Evolutionary conservation across 1,140 invertebrate species (phyloP).

Genomic region (Rhizoglyphus robini): DNA sequence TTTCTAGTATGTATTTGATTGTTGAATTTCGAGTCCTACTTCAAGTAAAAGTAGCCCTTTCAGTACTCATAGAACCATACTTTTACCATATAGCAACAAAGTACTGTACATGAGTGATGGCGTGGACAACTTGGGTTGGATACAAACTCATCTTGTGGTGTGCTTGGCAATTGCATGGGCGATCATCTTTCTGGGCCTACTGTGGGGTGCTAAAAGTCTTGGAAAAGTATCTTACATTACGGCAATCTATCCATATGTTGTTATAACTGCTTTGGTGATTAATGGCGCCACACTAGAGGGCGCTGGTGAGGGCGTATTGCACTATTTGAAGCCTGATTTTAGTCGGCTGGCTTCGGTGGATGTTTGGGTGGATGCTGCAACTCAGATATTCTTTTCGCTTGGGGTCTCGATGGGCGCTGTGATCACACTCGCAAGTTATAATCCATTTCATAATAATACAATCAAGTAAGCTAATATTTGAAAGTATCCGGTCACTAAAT

Average conservation of each 20-base stretch:
- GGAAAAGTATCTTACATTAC: too few species aligned
- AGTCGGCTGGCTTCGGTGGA: constrained; percentile 45
- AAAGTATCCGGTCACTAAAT: background rate
- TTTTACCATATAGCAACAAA: constrained; percentile 30
- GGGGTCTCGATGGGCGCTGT: constrained; percentile 39
- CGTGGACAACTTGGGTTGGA: constrained; percentile 61
- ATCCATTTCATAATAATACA: constrained; percentile 36
- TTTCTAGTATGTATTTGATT: background rate
- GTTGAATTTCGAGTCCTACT: background rate
- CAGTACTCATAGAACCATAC: too few species aligned
- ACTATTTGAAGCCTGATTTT: constrained; percentile 72
- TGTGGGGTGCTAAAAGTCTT: constrained; percentile 70
- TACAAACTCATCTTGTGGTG: constrained; percentile 87
- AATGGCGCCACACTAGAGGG: constrained; percentile 76
- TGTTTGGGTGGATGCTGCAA: constrained; percentile 33
- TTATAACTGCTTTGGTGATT: constrained; percentile 86
- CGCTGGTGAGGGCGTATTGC: constrained; percentile 66
- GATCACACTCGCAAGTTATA: constrained; percentile 40
- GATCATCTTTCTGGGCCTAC: constrained; percentile 88
- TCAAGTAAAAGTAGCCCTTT: background rate
- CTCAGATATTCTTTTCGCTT: constrained; percentile 41
- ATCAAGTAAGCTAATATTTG: constrained; percentile 25
- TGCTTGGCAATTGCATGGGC: constrained; percentile 84
- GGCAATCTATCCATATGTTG: constrained; percentile 88
- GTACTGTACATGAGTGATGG: constrained; percentile 72